Evolutionary conservation across 2,797 vertebrate genomes (phyloP), one percentile per base, ranked within the genome.

Genomic region (Sternotherus odoratus): DNA sequence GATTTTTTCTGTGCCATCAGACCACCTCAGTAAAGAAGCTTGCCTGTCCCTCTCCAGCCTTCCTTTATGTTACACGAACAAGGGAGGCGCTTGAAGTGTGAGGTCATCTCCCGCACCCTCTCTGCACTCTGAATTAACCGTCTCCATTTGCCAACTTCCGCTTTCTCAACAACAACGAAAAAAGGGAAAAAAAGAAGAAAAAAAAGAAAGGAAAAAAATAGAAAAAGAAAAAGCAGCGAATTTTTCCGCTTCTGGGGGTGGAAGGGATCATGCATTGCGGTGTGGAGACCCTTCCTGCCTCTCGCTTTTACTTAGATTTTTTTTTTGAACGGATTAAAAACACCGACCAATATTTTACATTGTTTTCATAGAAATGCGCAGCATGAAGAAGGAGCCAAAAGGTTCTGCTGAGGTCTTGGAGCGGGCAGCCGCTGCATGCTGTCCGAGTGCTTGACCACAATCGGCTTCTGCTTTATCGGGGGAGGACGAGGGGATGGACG

Each of bases 1-100:
- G 96, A 96, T 53, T 97, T 97, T 93, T 94, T 96, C 97, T 57
- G 97, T 98, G 96, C 97, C 98, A 97, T 98, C 98, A 95, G 97
- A 98, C 97, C 97, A 83, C 97, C 93, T 94, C 97, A 79, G 91
- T 89, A 95, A 97, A 83, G 92, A 97, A 94, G 94, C 97, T 97
- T 95, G 39, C 96, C 94, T 84, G 95, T 92, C 96, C 95, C 96
- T 96, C 86, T 94, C 95, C 11, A 91, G 96, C 97, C 97, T 88
- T 53, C 96, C 95, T 97, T 95, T 39, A 82, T 72, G 82, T 94
- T 82, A 95, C 33, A 21, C 82, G 5, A 96, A 80, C 96, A 81
- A 82, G 90, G 97, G 96, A 92, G 33, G 93, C 92, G 90, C 97
- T 80, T n/a, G 79, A 90, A 93, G 90, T 15, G 78, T 4, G 80